Conservation (phyloP, 2,797 vertebrate genomes). For the Otolemur crassicaudatus region DNA sequence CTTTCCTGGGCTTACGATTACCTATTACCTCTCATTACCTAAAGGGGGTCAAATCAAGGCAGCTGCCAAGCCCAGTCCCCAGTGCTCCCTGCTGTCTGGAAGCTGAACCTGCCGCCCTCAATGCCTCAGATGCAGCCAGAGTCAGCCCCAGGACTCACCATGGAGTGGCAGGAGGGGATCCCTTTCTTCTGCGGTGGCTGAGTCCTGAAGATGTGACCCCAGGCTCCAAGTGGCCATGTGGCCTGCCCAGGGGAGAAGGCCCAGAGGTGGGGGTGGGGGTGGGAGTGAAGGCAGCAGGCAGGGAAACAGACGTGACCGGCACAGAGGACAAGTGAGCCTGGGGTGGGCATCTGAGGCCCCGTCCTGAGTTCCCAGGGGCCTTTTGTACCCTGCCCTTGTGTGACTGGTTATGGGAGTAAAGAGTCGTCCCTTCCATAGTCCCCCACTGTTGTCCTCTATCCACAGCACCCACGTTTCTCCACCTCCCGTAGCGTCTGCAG, state of each 20-base stretch:
- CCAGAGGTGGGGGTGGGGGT: too few relatives aligned
- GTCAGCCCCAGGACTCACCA: rapidly evolving
- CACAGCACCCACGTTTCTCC: not conserved
- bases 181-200: not conserved
- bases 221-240: not conserved
- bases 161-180: not conserved
- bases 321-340: not conserved
- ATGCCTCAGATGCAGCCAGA: not conserved
- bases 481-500: rapidly evolving
- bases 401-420: not conserved
- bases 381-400: not conserved
- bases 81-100: not conserved
- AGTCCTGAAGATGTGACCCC: not conserved
- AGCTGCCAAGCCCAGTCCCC: too few relatives aligned
- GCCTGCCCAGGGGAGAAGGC: rapidly evolving
- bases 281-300: too few relatives aligned
- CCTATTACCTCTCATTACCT: rapidly evolving
- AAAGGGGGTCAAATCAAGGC: not conserved
- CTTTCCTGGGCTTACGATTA: rapidly evolving
- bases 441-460: too few relatives aligned
- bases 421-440: rapidly evolving
- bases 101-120: rapidly evolving
- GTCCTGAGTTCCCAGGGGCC: not conserved
- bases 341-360: rapidly evolving
- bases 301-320: rapidly evolving